Evolutionary conservation across 2,888 invertebrate species (phyloP).

Genomic region (Mimas tiliae): DNA sequence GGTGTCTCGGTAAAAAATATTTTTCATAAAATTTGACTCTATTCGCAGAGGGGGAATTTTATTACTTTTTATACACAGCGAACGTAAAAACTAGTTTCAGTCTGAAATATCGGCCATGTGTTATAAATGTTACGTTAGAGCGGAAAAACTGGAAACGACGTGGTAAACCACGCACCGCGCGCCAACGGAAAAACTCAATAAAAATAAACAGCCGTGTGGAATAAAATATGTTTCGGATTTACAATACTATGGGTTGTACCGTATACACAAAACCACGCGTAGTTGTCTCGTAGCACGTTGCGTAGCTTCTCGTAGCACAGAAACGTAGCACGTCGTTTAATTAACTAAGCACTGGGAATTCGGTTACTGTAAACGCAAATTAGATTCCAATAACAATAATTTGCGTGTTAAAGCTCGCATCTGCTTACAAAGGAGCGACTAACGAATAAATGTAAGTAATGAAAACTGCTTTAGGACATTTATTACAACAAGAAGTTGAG

Average conservation of each 20-base stretch:
- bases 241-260: background rate
- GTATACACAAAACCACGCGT: background rate
- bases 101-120: conserved; percentile 27
- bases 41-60: conserved; percentile 27
- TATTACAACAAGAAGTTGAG: background rate
- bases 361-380: background rate
- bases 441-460: background rate
- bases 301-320: background rate
- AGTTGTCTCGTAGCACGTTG: background rate
- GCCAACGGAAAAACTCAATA: conserved; percentile 10
- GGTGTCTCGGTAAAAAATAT: conserved; percentile 17
- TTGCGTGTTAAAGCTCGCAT: background rate
- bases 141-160: conserved; percentile 28
- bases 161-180: conserved; percentile 20
- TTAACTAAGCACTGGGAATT: too few relatives aligned
- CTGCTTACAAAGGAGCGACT: background rate
- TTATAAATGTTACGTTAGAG: conserved; percentile 23
- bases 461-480: background rate
- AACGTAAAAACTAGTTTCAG: conserved; percentile 25
- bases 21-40: conserved; percentile 24
- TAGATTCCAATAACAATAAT: background rate
- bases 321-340: background rate
- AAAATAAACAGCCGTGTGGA: conserved; percentile 7
- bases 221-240: conserved; percentile 5
- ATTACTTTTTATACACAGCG: conserved; percentile 24